A percentile compares a stretch with the other conserved stretches of the same genome.
Evolutionary conservation across 2,888 invertebrate species (phyloP).

Genomic region (Spialia ferax): DNA sequence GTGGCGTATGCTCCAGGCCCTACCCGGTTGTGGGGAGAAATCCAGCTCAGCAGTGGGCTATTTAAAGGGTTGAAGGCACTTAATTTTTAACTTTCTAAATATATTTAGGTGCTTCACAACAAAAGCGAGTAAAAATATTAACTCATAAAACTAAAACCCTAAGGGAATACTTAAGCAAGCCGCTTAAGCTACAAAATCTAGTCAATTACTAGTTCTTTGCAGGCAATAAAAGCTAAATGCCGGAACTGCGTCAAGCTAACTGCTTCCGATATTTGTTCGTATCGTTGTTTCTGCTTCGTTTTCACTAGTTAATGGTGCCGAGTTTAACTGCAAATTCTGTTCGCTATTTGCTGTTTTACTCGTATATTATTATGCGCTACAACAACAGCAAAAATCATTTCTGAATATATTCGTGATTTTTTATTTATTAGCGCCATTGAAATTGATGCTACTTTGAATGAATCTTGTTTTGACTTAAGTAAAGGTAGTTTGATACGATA

Average conservation of each 20-base stretch:
- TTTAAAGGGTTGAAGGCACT: too few relatives aligned
- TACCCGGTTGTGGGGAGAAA: too few relatives aligned
- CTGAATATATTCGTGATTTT: not conserved
- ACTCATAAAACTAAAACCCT: not conserved
- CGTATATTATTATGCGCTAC: too few relatives aligned
- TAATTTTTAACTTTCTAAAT: not conserved
- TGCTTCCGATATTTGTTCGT: conserved; percentile 73
- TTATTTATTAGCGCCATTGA: too few relatives aligned
- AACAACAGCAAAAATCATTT: not conserved
- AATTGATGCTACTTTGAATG: too few relatives aligned
- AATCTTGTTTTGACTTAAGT: too few relatives aligned
- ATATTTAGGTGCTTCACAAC: not conserved
- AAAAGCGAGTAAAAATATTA: not conserved
- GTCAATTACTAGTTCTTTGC: conserved; percentile 20
- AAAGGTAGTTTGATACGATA: too few relatives aligned
- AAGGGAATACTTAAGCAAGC: not conserved
- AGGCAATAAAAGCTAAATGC: conserved; percentile 8
- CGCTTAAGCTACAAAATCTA: conserved; percentile 12
- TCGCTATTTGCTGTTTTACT: not conserved
- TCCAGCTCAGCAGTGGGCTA: too few relatives aligned
- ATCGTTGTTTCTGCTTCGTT: conserved; percentile 59
- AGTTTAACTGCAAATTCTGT: conserved; percentile 8
- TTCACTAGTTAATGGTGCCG: conserved; percentile 50
- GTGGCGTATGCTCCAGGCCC: too few relatives aligned
- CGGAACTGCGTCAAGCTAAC: conserved; percentile 46